A percentile compares a stretch with the other conserved stretches of the same genome.
Evolutionary conservation across 2,113 vertebrate species (phyloP).

Genomic region (Pongo pygmaeus): DNA sequence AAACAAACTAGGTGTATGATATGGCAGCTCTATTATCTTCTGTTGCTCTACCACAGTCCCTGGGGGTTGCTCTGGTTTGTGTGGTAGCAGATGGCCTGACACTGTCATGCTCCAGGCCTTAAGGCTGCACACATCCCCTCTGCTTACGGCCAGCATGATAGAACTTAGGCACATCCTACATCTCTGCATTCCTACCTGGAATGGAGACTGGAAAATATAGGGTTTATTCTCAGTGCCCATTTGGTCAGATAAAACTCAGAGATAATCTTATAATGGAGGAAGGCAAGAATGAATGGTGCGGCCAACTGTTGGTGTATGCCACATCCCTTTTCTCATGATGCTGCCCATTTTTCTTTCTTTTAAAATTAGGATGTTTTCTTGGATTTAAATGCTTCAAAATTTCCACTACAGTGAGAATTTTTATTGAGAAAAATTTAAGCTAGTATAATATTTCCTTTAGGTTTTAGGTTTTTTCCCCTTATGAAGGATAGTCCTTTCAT

Average conservation of each 20-base stretch:
- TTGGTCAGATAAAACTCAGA: background rate
- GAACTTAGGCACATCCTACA: background rate
- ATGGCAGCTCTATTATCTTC: background rate
- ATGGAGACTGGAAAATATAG: background rate
- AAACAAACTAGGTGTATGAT: background rate
- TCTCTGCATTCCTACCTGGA: background rate
- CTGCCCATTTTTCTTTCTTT: background rate
- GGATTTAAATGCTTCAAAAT: background rate
- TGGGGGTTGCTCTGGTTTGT: background rate
- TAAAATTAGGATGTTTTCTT: background rate
- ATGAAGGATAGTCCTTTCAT: background rate
- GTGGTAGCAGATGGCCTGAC: fast-evolving
- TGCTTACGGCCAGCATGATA: background rate
- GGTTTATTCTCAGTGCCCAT: background rate
- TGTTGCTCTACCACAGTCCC: no score
- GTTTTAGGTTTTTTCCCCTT: background rate
- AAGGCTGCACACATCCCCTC: background rate
- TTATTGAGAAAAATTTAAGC: background rate
- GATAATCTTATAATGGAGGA: background rate
- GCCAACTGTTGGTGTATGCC: background rate
- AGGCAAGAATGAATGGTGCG: background rate
- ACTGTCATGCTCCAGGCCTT: background rate
- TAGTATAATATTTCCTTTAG: background rate
- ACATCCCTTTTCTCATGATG: background rate
- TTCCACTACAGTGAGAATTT: background rate